phyloP scores from a whole-genome alignment of 2,113 vertebrate genomes.

The Podilymbus podiceps region DNA sequence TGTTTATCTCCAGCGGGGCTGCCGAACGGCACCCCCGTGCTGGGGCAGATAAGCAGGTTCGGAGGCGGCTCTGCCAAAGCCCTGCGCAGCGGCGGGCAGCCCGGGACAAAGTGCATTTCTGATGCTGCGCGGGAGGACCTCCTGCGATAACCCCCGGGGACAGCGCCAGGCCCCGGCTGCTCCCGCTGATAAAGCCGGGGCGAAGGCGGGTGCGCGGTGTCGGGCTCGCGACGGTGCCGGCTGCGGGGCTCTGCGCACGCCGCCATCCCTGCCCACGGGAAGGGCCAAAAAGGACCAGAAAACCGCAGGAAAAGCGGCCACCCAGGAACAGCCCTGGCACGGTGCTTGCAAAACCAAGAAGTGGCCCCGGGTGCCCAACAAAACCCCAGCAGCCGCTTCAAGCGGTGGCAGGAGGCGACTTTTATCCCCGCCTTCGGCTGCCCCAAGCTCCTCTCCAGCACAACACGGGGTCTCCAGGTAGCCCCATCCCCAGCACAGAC shows the following conservation, averaged over 20 bases:
- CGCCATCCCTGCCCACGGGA: rapidly evolving
- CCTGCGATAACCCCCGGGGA: background rate
- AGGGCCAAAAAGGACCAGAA: background rate
- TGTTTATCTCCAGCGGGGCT: background rate
- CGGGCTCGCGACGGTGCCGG: rapidly evolving
- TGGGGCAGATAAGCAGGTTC: background rate
- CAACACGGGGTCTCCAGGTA: rapidly evolving
- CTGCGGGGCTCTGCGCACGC: background rate
- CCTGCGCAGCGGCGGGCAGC: rapidly evolving
- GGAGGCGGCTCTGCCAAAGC: background rate
- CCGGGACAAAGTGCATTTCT: rapidly evolving
- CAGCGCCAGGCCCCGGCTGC: background rate
- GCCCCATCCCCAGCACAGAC: background rate
- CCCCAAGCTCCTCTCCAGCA: background rate
- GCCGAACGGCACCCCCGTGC: background rate
- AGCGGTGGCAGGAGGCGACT: rapidly evolving
- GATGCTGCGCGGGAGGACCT: background rate
- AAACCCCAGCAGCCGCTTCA: rapidly evolving
- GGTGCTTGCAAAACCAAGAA: rapidly evolving
- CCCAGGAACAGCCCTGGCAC: rapidly evolving
- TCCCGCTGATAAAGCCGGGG: background rate
- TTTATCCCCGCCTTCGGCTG: rapidly evolving
- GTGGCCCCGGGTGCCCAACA: rapidly evolving
- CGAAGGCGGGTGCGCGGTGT: rapidly evolving
- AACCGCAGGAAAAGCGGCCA: rapidly evolving